Base-by-base conservation (phyloP, 2,888 invertebrate species). In the Acanthosepion esculentum region DNA sequence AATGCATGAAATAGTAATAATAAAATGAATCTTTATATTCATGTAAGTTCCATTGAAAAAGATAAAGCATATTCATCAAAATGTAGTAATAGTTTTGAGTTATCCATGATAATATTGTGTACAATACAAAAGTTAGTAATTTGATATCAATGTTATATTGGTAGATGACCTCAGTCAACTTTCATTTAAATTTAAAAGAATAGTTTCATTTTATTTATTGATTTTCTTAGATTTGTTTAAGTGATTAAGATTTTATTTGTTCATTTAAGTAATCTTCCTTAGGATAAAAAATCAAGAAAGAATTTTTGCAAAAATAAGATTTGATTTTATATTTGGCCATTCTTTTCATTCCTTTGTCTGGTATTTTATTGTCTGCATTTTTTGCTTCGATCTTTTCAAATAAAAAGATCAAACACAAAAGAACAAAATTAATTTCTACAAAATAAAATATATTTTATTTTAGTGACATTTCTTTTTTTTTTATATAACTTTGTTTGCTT, bases 221-320 rank as follows among this genome's bases (percentile, higher is more conserved):
- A 78, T n/a, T 78, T 78, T 78, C n/a, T 15, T 78, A 33, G n/a
- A 78, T 55, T 59, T 59, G 7, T 23, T 59, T 59, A 23, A 59
- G 59, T 78, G 78, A 78, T 78, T 78, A n/a, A n/a, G n/a, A n/a
- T 78, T 78, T 78, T 78, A 78, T 78, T 78, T 78, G n/a, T 78
- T 15, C 23, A 23, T 78, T 78, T 33, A 78, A 78, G 78, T 33
- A 78, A 78, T 78, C 78, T 78, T 78, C 33, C n/a, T 78, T 78
- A 2, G n/a, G 78, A 78, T 78, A 33, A n/a, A 33, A 78, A 78
- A 29, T 78, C 78, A 78, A 78, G 33, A n/a, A 78, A 33, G 15
- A 78, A 78, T 78, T 78, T 12, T 78, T n/a, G 33, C n/a, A 78
- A 78, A 33, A 78, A 78, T 59, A 5, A 33, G 33, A 78, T 15